Percentiles rank a stretch among this genome's conserved stretches.
These are phyloP conservation scores for Timandra comae DNA, from an alignment of 2,888 invertebrate species.

Conservation along the genomic window DNA sequence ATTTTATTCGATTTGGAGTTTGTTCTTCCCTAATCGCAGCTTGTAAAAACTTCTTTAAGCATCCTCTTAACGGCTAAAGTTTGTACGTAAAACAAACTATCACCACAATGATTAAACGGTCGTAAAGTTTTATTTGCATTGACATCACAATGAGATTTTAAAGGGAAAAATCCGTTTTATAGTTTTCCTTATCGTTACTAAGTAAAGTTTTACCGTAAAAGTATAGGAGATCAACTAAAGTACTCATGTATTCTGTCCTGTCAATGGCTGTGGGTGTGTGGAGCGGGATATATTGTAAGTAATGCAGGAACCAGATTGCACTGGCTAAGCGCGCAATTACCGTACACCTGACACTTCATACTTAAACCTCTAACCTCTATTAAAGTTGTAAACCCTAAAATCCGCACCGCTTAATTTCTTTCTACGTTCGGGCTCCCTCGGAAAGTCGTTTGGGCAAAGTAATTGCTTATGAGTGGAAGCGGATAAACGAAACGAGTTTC, in stretches of 20 bases:
- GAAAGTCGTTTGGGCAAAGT: slow-evolving; percentile 66
- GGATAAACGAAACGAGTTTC: slow-evolving; percentile 71
- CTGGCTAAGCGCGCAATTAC: slow-evolving; percentile 15
- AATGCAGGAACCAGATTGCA: slow-evolving; percentile 10
- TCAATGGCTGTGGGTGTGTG: too few relatives aligned
- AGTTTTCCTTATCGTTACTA: too few relatives aligned
- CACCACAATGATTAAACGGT: slow-evolving; percentile 10
- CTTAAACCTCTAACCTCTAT: slow-evolving; percentile 46
- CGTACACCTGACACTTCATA: slow-evolving; percentile 29
- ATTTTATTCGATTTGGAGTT: slow-evolving; percentile 35
- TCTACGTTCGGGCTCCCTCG: slow-evolving; percentile 55
- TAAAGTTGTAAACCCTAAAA: slow-evolving; percentile 55
- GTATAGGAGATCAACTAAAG: too few relatives aligned
- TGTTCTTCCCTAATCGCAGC: slow-evolving; percentile 35
- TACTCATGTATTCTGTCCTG: too few relatives aligned
- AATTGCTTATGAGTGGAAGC: slow-evolving; percentile 74
- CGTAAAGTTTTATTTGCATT: background rate
- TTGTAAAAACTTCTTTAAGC: slow-evolving; percentile 39
- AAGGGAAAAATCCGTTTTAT: too few relatives aligned
- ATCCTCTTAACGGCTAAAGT: slow-evolving; percentile 29
- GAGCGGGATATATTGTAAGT: too few relatives aligned
- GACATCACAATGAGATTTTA: background rate
- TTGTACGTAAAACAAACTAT: slow-evolving; percentile 28
- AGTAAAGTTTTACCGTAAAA: too few relatives aligned
- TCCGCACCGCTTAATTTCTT: slow-evolving; percentile 64